Evolutionary conservation across 2,888 invertebrate species (phyloP).

Genomic region (Laothoe populi): DNA sequence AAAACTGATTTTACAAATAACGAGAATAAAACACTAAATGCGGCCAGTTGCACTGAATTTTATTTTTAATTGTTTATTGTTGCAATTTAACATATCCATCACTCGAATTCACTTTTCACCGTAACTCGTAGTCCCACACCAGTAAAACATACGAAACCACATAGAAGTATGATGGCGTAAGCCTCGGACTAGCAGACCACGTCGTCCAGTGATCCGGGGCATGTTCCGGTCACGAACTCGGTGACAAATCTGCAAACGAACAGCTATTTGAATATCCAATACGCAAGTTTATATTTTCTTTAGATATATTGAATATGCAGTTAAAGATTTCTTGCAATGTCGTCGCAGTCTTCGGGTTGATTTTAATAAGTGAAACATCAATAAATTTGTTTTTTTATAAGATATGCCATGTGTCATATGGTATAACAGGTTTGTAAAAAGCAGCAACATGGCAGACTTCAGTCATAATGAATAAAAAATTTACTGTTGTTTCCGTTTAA

Average conservation of each 20-base stretch:
- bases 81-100: not conserved
- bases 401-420: no score
- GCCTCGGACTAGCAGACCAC: slow-evolving; percentile 55
- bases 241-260: slow-evolving; percentile 53
- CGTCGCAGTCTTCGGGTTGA: no score
- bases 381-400: no score
- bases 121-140: not conserved
- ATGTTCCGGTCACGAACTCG: slow-evolving; percentile 69
- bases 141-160: slow-evolving; percentile 22
- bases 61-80: not conserved
- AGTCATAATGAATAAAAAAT: no score
- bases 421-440: no score
- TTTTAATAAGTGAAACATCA: no score
- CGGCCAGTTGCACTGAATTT: not conserved
- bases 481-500: no score
- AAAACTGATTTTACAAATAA: not conserved
- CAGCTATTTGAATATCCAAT: not conserved
- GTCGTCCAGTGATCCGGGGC: slow-evolving; percentile 59
- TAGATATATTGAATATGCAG: no score
- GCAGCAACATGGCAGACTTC: no score
- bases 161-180: slow-evolving; percentile 31
- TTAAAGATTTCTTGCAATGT: no score
- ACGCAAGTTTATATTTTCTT: not conserved
- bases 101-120: not conserved
- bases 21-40: not conserved